Base-by-base conservation (phyloP, 2,113 vertebrate species). In the Cyprinodon brontotheroides region DNA sequence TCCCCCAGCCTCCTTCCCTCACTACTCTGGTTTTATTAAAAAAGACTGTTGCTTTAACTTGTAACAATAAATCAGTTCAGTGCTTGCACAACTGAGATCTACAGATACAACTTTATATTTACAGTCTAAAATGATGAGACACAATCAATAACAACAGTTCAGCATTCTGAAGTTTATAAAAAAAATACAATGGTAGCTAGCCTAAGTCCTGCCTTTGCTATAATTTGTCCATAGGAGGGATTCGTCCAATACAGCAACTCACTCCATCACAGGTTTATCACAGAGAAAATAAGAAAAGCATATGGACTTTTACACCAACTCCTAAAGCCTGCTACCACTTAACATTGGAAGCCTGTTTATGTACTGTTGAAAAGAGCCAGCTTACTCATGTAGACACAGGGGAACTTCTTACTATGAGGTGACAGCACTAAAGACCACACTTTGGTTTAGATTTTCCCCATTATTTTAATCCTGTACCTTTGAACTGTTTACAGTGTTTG, bases 401-500 rank as follows among this genome's bases (percentile, higher is more conserved):
- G 17, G 50, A 57, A 57, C 17, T 57, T 13, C 41, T 22, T 66
- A 22, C 41, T 47, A 41, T 6, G 41, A 45, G 12, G 41, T 47
- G 64, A 29, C 41, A 40, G 62, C 15, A 17, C 38, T 40, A 64
- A 64, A 17, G 20, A 47, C 22, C 3, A 22, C n/a, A 43, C 64
- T 14, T 12, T 20, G 4, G 20, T n/a, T 17, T 53, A 12, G 29
- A 13, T 11, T 22, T 47, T n/a, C 5, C 22, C 37, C 48, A 61
- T 4, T 47, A 60, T 37, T 64, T 47, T 53, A 5, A 53, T 4
- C 20, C 2, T 29, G 0, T 47, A 65, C 17, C 39, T 74, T 38
- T 61, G 8, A 68, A 66, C 40, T 65, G 65, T 80, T 75, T 75
- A 48, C 22, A 73, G 22, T 14, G 17, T 68, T 61, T 71, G 39